Conservation (phyloP, 1,140 invertebrate species). For the Elysia chlorotica region DNA sequence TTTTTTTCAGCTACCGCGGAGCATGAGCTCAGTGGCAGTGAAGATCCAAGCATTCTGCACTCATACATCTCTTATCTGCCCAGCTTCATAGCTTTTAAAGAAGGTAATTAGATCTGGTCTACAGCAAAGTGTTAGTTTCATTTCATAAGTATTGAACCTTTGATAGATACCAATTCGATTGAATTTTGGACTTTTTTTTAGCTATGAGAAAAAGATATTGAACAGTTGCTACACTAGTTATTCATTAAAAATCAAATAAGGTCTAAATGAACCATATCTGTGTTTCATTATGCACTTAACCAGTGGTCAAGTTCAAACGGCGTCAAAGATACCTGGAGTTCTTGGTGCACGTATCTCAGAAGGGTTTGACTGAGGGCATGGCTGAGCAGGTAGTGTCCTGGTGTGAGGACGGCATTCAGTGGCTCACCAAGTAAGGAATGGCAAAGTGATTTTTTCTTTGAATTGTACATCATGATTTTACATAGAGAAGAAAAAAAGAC, state of each 20-base stretch:
- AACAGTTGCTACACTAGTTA: no score
- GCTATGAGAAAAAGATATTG: no score
- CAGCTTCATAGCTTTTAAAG: slow-evolving; percentile 54
- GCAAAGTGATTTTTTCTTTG: slow-evolving; percentile 48
- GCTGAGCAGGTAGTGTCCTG: slow-evolving; percentile 52
- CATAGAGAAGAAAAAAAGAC: no score
- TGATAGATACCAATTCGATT: no score
- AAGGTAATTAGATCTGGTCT: no score
- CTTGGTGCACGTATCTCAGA: slow-evolving; percentile 57
- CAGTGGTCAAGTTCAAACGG: slow-evolving; percentile 59
- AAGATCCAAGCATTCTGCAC: slow-evolving; percentile 58
- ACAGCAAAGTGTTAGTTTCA: no score
- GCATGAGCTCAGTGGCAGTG: slow-evolving; percentile 57
- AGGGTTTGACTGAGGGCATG: slow-evolving; percentile 57
- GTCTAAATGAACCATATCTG: no score
- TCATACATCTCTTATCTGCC: slow-evolving; percentile 60
- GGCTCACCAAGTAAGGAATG: no score
- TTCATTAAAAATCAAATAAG: no score
- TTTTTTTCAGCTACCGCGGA: slow-evolving; percentile 52
- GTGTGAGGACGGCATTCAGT: slow-evolving; percentile 55
- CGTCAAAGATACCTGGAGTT: slow-evolving; percentile 57
- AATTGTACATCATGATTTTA: no score
- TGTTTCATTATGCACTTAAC: slow-evolving; percentile 23
- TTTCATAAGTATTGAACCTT: no score
- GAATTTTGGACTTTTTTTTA: no score